Base-by-base conservation (phyloP, 1,140 invertebrate genomes). In the Drosophila setifemur region DNA sequence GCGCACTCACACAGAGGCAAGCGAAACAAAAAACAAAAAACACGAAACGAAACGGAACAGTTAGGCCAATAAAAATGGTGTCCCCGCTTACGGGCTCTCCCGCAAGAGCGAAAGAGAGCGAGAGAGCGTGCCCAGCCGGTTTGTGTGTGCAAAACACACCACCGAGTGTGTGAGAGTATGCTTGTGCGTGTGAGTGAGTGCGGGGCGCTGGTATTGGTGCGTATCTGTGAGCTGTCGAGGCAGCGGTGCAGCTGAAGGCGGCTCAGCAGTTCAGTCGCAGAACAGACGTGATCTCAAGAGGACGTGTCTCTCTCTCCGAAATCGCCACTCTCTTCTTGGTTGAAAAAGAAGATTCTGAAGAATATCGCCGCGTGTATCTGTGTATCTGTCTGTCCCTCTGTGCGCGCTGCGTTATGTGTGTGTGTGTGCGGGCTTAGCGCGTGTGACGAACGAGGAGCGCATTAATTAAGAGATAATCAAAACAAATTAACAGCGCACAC, bases 241-340 rank as follows among this genome's bases (percentile, higher is more conserved):
- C 66, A 54, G 55, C 63, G 8, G 35, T 45, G 67, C 31, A 47
- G 53, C 66, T 3, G 14, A 40, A 21, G 37, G 53, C 45, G 53
- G 57, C 29, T 50, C 4, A 29, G 31, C 43, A 40, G 66, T 89
- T 83, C 75, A 90, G 81, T 89, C 82, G 81, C 82, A 87, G 72
- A 89, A 89, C 82, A 90, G 89, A 89, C 89, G 88, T 90, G 88
- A 83, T 83, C 88, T 89, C 79, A 87, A 86, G 73, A 82, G 73
- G 89, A 90, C 89, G 88, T 90, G 77, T 88, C 54, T 79, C 68
- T 63, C 74, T 61, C 49, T 54, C 52, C 33, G 29, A 52, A 31
- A 28, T 35, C 21, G 63, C 21, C 21, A 23, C 2, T 21, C 42
- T 31, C 47, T 45, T 37, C 21, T 23, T 31, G 23, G 18, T 9